Percentiles rank a stretch among this genome's conserved stretches.
Evolutionary conservation across 2,113 vertebrate genomes (phyloP).

Genomic region (Periophthalmodon schlosseri): DNA sequence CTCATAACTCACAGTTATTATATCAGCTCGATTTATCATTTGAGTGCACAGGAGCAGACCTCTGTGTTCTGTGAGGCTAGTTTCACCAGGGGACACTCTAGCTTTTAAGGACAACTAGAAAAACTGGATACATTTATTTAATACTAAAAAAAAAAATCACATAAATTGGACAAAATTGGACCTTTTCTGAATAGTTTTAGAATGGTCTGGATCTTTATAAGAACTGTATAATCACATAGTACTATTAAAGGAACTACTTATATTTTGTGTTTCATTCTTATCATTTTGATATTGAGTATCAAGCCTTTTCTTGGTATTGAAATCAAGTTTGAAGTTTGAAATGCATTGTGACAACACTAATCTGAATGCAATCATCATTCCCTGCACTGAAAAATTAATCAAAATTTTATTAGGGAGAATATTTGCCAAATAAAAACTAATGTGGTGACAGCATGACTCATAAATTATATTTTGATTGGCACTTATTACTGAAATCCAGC

Average conservation of each 20-base stretch:
- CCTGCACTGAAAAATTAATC: constrained; percentile 22
- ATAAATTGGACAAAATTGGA: too few relatives aligned
- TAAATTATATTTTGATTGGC: constrained; percentile 13
- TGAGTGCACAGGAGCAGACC: constrained; percentile 35
- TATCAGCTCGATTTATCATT: constrained; percentile 48
- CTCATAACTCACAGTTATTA: constrained; percentile 52
- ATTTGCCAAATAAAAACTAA: constrained; percentile 22
- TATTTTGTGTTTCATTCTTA: too few relatives aligned
- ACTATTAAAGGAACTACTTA: too few relatives aligned
- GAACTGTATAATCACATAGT: too few relatives aligned
- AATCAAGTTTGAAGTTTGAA: too few relatives aligned
- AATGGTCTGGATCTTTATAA: too few relatives aligned
- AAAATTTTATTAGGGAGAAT: constrained; percentile 13
- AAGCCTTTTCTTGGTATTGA: too few relatives aligned
- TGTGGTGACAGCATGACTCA: constrained; percentile 32
- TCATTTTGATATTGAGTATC: too few relatives aligned
- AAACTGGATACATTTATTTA: neutral
- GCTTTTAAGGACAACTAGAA: neutral
- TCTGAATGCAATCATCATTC: too few relatives aligned
- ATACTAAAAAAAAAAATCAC: too few relatives aligned
- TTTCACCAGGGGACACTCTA: constrained; percentile 6
- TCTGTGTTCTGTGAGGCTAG: constrained; percentile 19
- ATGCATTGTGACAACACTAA: too few relatives aligned
- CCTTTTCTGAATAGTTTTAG: too few relatives aligned
- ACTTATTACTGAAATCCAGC: constrained; percentile 38